These are phyloP conservation scores for Hirundichthys speculiger DNA, from an alignment of 2,113 vertebrate genomes.

Conservation along the genomic window DNA sequence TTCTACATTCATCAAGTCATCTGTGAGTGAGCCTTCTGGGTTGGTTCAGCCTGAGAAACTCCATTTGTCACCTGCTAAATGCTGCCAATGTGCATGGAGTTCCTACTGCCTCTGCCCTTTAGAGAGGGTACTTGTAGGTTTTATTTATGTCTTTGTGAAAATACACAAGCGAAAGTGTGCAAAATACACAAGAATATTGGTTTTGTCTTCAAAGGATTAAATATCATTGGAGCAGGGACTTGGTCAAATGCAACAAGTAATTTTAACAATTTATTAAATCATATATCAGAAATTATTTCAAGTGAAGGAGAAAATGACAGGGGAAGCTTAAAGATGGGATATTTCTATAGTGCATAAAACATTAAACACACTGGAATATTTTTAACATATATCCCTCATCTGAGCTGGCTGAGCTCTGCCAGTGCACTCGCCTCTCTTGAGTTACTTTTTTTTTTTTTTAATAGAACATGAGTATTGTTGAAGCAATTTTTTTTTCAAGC, in stretches of 20 bases:
- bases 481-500: background rate
- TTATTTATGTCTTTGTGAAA: conserved; percentile 64
- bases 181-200: background rate
- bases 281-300: background rate
- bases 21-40: conserved; percentile 83
- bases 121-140: conserved; percentile 47
- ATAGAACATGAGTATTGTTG: background rate
- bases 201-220: background rate
- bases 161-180: conserved; percentile 15
- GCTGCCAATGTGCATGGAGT: conserved; percentile 62
- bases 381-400: background rate
- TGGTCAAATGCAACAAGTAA: background rate
- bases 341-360: background rate
- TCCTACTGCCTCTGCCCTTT: conserved; percentile 50
- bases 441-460: conserved; percentile 5
- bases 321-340: background rate
- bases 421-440: background rate
- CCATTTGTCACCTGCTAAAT: conserved; percentile 77
- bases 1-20: conserved; percentile 91
- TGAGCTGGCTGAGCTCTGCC: conserved; percentile 6
- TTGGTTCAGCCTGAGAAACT: conserved; percentile 66
- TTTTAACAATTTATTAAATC: conserved; percentile 2
- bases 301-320: background rate
- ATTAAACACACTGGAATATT: conserved; percentile 1
- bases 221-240: no score